Conservation (phyloP, 2,888 invertebrate genomes). For the Melinaea menophilus region DNA sequence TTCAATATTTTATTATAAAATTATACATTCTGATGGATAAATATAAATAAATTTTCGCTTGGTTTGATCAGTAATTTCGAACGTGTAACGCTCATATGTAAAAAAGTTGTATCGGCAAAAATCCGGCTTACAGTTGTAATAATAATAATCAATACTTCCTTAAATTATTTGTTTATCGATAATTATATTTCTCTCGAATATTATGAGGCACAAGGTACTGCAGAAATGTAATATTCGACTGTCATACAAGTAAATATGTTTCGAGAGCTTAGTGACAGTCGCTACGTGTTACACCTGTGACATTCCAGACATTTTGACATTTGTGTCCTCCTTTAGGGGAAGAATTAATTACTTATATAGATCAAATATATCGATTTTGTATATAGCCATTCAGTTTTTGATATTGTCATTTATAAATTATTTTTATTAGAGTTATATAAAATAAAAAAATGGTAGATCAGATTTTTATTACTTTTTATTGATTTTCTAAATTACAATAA, state of each 20-base stretch:
- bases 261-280: not conserved
- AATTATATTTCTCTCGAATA: not conserved
- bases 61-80: too few species aligned
- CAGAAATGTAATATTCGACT: not conserved
- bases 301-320: not conserved
- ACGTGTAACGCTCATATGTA: too few species aligned
- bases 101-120: too few species aligned
- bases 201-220: not conserved
- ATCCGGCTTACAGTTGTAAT: too few species aligned
- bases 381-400: not conserved
- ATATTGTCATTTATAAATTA: too few species aligned
- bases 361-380: not conserved
- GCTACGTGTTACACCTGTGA: slow-evolving; percentile 1
- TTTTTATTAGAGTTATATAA: too few species aligned
- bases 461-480: too few species aligned
- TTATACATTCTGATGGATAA: too few species aligned
- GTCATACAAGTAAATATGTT: not conserved
- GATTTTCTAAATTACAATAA: too few species aligned
- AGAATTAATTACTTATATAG: not conserved
- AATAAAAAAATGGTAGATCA: too few species aligned
- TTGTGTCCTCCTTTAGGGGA: not conserved
- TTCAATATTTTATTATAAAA: too few species aligned
- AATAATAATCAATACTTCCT: not conserved
- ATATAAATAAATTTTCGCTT: too few species aligned
- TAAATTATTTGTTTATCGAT: not conserved